A percentile compares a stretch with the other conserved stretches of the same genome.
phyloP scores from a whole-genome alignment of 2,797 vertebrate species.

The Lerista edwardsae region DNA sequence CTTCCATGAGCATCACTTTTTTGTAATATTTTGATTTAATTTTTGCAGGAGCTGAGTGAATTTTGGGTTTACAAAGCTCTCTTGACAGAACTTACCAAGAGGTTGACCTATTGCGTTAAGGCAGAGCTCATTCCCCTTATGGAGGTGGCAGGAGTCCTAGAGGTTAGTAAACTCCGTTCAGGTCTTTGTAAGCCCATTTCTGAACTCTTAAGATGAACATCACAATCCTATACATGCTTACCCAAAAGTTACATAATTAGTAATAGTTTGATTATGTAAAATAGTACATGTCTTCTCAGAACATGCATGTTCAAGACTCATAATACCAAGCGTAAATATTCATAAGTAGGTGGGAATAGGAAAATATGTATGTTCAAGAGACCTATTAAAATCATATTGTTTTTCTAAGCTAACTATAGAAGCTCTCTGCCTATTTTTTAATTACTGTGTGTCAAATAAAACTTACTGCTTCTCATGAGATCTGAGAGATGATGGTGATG shows the following conservation, averaged over 20 bases:
- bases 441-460: background rate
- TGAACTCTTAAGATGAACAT: background rate
- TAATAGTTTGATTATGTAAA: background rate
- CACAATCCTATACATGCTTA: too few relatives aligned
- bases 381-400: background rate
- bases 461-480: constrained; percentile 1
- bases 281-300: background rate
- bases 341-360: background rate
- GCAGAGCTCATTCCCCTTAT: constrained; percentile 93
- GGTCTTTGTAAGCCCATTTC: background rate
- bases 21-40: background rate
- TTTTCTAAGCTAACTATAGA: background rate
- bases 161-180: constrained; percentile 79
- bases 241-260: too few relatives aligned
- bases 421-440: background rate
- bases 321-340: background rate
- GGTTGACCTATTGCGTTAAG: constrained; percentile 91
- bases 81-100: constrained; percentile 86
- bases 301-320: background rate
- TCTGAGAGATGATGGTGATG: background rate
- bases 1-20: background rate
- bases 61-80: constrained; percentile 93
- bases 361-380: background rate
- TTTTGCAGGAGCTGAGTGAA: constrained; percentile 89
- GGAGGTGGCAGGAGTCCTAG: constrained; percentile 93